These are phyloP conservation scores for Betta splendens DNA, from an alignment of 2,797 vertebrate species.

Conservation along the genomic window DNA sequence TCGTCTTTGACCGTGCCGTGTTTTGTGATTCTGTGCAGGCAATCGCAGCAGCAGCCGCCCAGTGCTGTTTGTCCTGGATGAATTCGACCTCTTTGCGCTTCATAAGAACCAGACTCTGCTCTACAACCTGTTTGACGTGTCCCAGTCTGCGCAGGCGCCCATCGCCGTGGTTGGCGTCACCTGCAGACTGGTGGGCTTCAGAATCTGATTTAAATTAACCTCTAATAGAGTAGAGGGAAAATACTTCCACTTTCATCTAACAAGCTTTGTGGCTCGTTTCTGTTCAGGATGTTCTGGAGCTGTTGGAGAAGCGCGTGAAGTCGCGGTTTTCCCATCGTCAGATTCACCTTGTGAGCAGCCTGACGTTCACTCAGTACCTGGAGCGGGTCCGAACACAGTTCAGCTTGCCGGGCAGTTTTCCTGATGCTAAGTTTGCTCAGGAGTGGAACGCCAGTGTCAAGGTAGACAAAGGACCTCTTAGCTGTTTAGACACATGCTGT, in stretches of 20 bases:
- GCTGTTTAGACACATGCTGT: too few relatives aligned
- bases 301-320: constrained; percentile 97
- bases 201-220: neutral
- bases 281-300: constrained; percentile 90
- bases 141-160: constrained; percentile 95
- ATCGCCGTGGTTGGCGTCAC: constrained; percentile 93
- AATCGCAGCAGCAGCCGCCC: constrained; percentile 89
- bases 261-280: neutral
- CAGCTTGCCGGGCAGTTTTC: constrained; percentile 82
- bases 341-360: constrained; percentile 88
- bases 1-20: neutral
- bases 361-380: constrained; percentile 84
- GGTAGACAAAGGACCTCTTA: constrained; percentile 67
- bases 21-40: constrained; percentile 72
- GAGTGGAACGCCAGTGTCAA: constrained; percentile 88
- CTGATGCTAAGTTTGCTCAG: constrained; percentile 80
- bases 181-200: constrained; percentile 88
- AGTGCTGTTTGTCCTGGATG: constrained; percentile 93
- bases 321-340: constrained; percentile 97
- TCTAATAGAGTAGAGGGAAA: neutral
- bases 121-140: constrained; percentile 95
- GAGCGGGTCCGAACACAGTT: constrained; percentile 84
- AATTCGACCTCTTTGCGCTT: constrained; percentile 96
- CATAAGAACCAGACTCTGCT: constrained; percentile 98
- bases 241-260: neutral